Evolutionary conservation across 2,888 invertebrate species (phyloP).

Genomic region (Pseudococcus viburni): DNA sequence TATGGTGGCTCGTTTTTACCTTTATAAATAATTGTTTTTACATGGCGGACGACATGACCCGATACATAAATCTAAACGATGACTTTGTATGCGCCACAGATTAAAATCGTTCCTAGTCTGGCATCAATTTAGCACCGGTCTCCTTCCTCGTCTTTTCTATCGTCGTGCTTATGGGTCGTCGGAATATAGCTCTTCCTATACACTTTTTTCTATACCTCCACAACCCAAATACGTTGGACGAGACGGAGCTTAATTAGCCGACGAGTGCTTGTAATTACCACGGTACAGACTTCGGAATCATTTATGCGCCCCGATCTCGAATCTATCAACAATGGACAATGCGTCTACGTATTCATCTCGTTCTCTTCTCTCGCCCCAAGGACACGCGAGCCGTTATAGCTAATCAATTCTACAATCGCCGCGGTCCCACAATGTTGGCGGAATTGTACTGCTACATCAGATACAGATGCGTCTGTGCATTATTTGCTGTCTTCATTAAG

Average conservation of each 20-base stretch:
- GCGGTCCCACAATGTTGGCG: neutral
- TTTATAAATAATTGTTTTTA: slow-evolving; percentile 60
- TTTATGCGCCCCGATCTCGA: neutral
- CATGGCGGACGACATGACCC: slow-evolving; percentile 60
- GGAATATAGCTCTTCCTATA: neutral
- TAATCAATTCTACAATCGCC: neutral
- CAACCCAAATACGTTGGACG: neutral
- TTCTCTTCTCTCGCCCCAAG: neutral
- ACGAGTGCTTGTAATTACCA: slow-evolving; percentile 1
- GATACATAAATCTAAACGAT: slow-evolving; percentile 61
- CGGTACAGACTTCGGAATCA: neutral
- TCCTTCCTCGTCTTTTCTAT: neutral
- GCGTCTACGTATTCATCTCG: slow-evolving; percentile 15
- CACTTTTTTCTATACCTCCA: neutral
- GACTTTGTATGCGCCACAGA: slow-evolving; percentile 55
- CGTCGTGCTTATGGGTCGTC: neutral
- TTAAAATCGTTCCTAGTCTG: slow-evolving; percentile 25
- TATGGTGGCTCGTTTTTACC: slow-evolving; percentile 43
- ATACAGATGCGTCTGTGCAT: no score
- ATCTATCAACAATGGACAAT: neutral
- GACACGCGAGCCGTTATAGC: slow-evolving; percentile 18
- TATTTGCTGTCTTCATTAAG: no score
- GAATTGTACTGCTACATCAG: neutral
- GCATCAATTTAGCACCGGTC: neutral
- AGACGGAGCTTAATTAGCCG: neutral